Conservation (phyloP, 2,113 vertebrate species). For the Sprattus sprattus region DNA sequence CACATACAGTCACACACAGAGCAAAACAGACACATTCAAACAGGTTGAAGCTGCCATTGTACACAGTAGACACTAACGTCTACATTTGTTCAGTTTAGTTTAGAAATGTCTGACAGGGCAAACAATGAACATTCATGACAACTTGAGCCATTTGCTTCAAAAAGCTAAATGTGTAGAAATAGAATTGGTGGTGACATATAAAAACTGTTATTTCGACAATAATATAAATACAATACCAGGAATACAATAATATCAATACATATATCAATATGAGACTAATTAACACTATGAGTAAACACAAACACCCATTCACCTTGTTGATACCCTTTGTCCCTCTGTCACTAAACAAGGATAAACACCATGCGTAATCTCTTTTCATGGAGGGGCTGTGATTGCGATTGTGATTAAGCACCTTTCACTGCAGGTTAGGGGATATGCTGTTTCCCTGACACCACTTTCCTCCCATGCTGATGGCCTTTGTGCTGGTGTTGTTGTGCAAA, state of each 20-base stretch:
- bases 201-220: too few relatives aligned
- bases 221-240: neutral
- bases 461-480: conserved; percentile 38
- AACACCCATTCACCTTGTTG: neutral
- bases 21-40: neutral
- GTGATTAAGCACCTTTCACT: conserved; percentile 31
- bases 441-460: conserved; percentile 43
- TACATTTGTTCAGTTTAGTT: neutral
- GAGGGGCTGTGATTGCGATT: conserved; percentile 12
- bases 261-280: neutral
- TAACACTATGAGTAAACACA: neutral
- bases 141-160: neutral
- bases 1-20: neutral
- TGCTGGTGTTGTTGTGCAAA: conserved; percentile 55
- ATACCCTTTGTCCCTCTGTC: neutral
- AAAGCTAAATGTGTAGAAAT: too few relatives aligned
- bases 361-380: conserved; percentile 12
- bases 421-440: conserved; percentile 43
- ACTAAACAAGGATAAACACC: conserved; percentile 14
- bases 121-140: neutral
- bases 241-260: neutral
- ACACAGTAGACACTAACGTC: neutral
- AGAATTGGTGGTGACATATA: too few relatives aligned
- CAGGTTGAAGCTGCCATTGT: neutral
- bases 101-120: neutral